Evolutionary conservation across 2,113 vertebrate species (phyloP).

Genomic region (Pandion haliaetus): DNA sequence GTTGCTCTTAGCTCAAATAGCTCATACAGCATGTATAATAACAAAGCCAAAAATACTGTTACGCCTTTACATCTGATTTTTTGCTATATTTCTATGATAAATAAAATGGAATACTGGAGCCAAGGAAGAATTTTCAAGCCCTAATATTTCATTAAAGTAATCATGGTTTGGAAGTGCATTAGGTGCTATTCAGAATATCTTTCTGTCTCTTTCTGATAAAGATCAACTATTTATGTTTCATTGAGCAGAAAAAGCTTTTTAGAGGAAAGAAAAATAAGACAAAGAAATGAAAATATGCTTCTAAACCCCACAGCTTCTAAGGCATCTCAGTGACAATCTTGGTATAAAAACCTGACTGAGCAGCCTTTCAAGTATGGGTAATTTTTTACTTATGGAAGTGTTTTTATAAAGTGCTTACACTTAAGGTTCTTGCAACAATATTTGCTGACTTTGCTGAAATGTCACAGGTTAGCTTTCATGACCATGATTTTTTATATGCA

Average conservation of each 20-base stretch:
- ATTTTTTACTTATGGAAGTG: not conserved
- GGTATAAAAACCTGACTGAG: not conserved
- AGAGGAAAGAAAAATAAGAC: not conserved
- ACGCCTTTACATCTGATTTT: not conserved
- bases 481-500: not conserved
- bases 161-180: not conserved
- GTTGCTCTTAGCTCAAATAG: not conserved
- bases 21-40: not conserved
- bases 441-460: constrained; percentile 16
- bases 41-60: not conserved
- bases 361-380: not conserved
- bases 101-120: not conserved
- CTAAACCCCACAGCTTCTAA: not conserved
- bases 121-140: not conserved
- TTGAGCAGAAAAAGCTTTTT: not conserved
- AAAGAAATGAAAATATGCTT: constrained; percentile 9
- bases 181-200: not conserved
- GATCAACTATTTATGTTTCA: not conserved
- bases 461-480: not conserved
- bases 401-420: constrained; percentile 27
- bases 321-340: not conserved
- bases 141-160: not conserved
- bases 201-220: not conserved
- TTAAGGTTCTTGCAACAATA: not conserved
- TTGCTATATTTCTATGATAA: not conserved